A percentile compares a stretch with the other conserved stretches of the same genome.
These are phyloP conservation scores for Mallateleia sp. DNA, from an alignment of 2,888 invertebrate genomes.

Conservation along the genomic window DNA sequence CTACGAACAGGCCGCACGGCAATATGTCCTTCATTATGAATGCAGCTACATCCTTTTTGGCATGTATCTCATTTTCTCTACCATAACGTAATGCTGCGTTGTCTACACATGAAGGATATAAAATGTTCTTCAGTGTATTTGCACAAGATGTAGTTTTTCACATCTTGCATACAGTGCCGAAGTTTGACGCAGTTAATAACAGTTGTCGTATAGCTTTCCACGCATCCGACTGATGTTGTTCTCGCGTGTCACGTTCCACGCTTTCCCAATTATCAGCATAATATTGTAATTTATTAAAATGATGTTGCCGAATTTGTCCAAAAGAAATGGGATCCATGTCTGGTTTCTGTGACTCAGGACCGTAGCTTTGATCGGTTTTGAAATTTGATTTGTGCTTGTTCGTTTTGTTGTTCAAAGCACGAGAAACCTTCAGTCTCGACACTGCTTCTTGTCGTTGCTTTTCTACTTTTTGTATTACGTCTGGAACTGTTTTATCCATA, in stretches of 20 bases:
- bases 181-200: slow-evolving; percentile 60
- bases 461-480: background rate
- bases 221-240: background rate
- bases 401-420: background rate
- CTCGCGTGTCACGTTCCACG: background rate
- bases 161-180: slow-evolving; percentile 56
- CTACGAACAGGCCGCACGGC: slow-evolving; percentile 61
- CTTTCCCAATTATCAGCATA: background rate
- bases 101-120: slow-evolving; percentile 27
- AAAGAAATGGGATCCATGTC: background rate
- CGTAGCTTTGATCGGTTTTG: background rate
- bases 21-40: slow-evolving; percentile 25
- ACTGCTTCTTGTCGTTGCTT: background rate
- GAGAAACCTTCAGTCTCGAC: no score
- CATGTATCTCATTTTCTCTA: slow-evolving; percentile 64
- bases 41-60: slow-evolving; percentile 25
- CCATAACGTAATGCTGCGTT: slow-evolving; percentile 45
- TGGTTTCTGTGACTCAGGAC: background rate
- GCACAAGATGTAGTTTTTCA: slow-evolving; percentile 42
- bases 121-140: slow-evolving; percentile 46
- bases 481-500: background rate
- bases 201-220: slow-evolving; percentile 4
- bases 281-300: background rate
- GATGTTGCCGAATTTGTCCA: background rate
- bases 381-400: background rate